These are phyloP conservation scores for Prolemur simus DNA, from an alignment of 2,113 vertebrate genomes.

Conservation along the genomic window DNA sequence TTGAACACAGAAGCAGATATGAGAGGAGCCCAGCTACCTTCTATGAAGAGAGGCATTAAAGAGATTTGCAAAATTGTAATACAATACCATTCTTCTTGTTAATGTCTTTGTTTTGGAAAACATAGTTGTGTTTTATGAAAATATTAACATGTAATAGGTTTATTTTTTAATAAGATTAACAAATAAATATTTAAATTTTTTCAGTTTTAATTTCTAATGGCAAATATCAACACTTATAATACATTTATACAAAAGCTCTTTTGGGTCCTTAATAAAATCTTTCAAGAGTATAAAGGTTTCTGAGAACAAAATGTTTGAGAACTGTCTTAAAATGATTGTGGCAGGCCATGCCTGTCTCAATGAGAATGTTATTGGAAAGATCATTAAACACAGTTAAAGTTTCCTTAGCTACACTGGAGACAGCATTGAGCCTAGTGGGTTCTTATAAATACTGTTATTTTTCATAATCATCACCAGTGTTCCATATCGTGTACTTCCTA, in stretches of 20 bases:
- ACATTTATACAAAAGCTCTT: not conserved
- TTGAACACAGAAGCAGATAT: not conserved
- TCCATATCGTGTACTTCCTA: conserved; percentile 69
- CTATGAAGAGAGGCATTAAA: not conserved
- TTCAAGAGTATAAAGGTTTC: not conserved
- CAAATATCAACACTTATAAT: not conserved
- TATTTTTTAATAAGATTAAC: not conserved
- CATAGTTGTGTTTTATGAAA: not conserved
- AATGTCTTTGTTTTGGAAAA: conserved; percentile 42
- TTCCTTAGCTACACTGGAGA: not conserved
- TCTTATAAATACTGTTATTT: not conserved
- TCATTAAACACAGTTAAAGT: not conserved
- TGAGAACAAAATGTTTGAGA: not conserved
- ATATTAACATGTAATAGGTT: not conserved
- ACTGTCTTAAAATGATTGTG: not conserved
- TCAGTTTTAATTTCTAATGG: conserved; percentile 36
- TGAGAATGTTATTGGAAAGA: not conserved
- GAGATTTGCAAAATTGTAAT: not conserved
- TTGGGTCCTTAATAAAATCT: not conserved
- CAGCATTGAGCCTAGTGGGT: not conserved
- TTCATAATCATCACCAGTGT: conserved; percentile 18
- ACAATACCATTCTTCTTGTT: not conserved
- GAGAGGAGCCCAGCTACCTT: not conserved
- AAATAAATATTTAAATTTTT: not conserved
- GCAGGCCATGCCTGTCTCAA: not conserved